Evolutionary conservation across 2,888 invertebrate species (phyloP), one percentile per base, ranked within the genome.

Genomic region (Oscheius sp.): DNA sequence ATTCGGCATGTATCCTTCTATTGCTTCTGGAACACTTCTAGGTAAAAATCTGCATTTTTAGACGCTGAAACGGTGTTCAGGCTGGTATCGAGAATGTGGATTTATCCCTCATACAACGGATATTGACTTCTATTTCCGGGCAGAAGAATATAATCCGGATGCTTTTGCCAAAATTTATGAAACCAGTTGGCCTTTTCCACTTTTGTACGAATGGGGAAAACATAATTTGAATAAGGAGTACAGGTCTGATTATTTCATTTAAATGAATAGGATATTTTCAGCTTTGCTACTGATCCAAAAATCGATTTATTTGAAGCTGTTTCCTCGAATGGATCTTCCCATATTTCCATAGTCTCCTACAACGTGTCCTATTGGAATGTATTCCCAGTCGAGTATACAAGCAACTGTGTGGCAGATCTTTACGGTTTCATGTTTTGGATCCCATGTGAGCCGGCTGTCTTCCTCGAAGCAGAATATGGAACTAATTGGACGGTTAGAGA

Each of bases 71-170:
- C n/a, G n/a, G n/a, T 12, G 46, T 64, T 16, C n/a, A 68, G 73
- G 77, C 16, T 77, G 77, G 77, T 77, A 75, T 45, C 56, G 78
- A 12, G 78, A 78, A 46, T 78, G 76, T 25, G 69, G 73, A 9
- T 64, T 78, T 0, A 78, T 78, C 16, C 76, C 78, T 5, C 75
- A 76, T 64, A 78, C 78, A 5, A 5, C 0, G 0, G 78, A 79
- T 45, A 74, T 79, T 73, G 79, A 79, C 29, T 7, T 79, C 1
- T 52, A 68, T 1, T 53, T 75, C 5, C 63, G 73, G 16, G 35
- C 56, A 1, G 74, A 75, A 16, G 49, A 75, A 16, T 75, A 45
- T 23, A 75, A 75, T 49, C 64, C 68, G 0, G 63, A 52, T 13
- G 61, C 76, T 49, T 12, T 76, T 21, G 70, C 2, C 2, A 7